A percentile compares a stretch with the other conserved stretches of the same genome.
phyloP scores from a whole-genome alignment of 2,888 invertebrate species.

The Ophion ventricosus region DNA sequence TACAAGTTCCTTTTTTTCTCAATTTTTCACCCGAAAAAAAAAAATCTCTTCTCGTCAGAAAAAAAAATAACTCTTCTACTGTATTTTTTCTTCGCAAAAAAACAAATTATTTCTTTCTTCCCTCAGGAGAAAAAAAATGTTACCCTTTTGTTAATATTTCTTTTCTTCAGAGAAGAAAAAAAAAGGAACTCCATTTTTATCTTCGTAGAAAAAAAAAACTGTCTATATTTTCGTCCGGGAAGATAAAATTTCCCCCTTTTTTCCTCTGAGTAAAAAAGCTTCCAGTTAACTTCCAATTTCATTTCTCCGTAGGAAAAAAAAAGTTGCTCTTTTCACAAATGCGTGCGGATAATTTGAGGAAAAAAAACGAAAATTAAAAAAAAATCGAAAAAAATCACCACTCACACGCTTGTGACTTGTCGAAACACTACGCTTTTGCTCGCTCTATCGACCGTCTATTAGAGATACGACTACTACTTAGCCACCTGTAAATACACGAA shows the following conservation, averaged over 20 bases:
- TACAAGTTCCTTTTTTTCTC: background rate
- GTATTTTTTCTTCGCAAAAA: background rate
- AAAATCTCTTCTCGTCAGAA: background rate
- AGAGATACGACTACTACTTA: constrained; percentile 13
- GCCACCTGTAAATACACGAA: constrained; percentile 22
- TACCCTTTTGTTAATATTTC: background rate
- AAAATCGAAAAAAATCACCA: background rate
- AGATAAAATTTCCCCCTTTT: background rate
- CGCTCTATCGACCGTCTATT: constrained; percentile 38
- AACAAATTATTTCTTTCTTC: background rate
- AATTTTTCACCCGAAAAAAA: background rate
- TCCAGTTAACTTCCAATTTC: too few relatives aligned
- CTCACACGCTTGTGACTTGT: background rate
- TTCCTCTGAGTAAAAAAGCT: too few relatives aligned
- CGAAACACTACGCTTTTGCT: constrained; percentile 26
- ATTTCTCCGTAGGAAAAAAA: too few relatives aligned
- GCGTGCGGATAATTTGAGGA: background rate
- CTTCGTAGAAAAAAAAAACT: background rate
- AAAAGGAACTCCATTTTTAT: constrained; percentile 1
- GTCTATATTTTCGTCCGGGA: background rate
- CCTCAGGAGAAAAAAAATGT: background rate
- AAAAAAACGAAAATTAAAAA: background rate
- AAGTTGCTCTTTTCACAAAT: too few relatives aligned
- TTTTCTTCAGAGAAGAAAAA: background rate
- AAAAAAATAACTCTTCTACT: background rate